Percentiles rank a stretch among this genome's conserved stretches.
These are phyloP conservation scores for Engystomops pustulosus DNA, from an alignment of 2,113 vertebrate species.

Conservation along the genomic window DNA sequence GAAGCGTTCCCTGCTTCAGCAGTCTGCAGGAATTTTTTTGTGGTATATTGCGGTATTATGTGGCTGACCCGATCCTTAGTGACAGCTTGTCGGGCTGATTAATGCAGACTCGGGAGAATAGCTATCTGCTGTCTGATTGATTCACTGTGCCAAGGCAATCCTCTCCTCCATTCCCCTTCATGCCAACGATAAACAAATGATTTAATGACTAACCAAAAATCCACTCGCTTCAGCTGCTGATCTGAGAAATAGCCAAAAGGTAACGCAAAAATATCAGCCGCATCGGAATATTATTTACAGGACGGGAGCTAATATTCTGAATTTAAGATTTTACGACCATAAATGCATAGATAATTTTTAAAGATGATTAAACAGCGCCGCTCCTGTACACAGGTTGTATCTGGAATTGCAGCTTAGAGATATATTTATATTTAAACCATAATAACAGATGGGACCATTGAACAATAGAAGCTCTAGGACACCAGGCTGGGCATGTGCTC, in stretches of 20 bases:
- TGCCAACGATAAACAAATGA: slow-evolving; percentile 66
- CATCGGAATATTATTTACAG: neutral
- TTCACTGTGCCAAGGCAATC: slow-evolving; percentile 67
- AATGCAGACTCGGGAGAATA: slow-evolving; percentile 64
- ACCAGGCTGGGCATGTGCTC: no score
- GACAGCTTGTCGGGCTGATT: slow-evolving; percentile 72
- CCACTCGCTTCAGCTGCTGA: slow-evolving; percentile 46
- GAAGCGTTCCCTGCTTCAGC: slow-evolving; percentile 63
- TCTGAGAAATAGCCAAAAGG: slow-evolving; percentile 9
- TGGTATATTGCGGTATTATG: slow-evolving; percentile 58
- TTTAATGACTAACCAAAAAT: slow-evolving; percentile 62
- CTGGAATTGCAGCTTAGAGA: neutral
- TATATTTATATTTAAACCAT: no score
- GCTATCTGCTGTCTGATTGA: slow-evolving; percentile 72
- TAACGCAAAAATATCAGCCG: neutral
- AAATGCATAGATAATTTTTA: no score
- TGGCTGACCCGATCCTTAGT: slow-evolving; percentile 70
- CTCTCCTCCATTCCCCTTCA: slow-evolving; percentile 60
- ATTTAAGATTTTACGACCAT: no score
- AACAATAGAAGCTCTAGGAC: no score
- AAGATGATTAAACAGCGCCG: no score
- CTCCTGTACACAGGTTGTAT: neutral
- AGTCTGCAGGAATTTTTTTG: neutral
- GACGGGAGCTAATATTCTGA: no score
- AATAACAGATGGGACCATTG: no score